phyloP scores from a whole-genome alignment of 2,797 vertebrate species.

The Crocidura indochinensis region DNA sequence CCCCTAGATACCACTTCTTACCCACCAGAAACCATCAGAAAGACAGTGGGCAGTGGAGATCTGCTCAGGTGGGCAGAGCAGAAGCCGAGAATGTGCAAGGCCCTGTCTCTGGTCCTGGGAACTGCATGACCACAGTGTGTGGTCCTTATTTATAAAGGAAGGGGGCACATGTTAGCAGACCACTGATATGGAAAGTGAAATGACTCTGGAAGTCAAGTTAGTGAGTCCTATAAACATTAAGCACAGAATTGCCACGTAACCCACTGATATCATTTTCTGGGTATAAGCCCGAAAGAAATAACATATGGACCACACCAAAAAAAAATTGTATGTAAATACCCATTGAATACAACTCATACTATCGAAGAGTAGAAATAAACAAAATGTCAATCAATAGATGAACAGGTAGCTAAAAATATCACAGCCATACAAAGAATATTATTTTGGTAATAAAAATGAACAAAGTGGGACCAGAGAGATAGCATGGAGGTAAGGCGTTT shows the following conservation, averaged over 20 bases:
- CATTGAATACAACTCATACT: background rate
- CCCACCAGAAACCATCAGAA: background rate
- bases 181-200: background rate
- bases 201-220: conserved; percentile 33
- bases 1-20: conserved; percentile 13
- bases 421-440: conserved; percentile 12
- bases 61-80: too few relatives aligned
- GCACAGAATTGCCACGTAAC: too few relatives aligned
- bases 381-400: conserved; percentile 9
- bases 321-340: background rate
- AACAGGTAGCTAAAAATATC: conserved; percentile 46
- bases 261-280: too few relatives aligned
- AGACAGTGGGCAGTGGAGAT: background rate
- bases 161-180: background rate
- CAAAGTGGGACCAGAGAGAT: too few relatives aligned
- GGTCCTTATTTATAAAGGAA: background rate
- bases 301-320: conserved; percentile 44
- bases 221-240: conserved; percentile 39
- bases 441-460: conserved; percentile 14
- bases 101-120: too few relatives aligned
- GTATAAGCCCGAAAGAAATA: conserved; percentile 35
- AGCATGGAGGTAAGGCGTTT: too few relatives aligned
- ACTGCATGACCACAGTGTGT: too few relatives aligned
- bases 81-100: too few relatives aligned
- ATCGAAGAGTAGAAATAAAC: conserved; percentile 33